Conservation (phyloP, 2,888 invertebrate species). For the Didymodactylos carnosus region DNA sequence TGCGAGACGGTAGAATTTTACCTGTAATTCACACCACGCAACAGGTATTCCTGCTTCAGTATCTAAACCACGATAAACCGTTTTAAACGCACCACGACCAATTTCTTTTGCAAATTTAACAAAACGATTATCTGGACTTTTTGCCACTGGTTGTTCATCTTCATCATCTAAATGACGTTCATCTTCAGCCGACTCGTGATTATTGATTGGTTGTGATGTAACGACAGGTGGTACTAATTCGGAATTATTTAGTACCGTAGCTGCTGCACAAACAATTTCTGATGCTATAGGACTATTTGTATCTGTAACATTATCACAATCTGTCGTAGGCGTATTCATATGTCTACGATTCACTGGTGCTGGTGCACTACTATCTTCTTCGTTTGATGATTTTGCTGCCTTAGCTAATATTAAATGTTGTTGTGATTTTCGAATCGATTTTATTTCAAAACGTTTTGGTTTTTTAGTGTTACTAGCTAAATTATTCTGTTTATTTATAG, state of each 20-base stretch:
- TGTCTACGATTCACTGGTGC: not conserved
- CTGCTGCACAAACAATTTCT: no score
- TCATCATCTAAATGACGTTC: not conserved
- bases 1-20: no score
- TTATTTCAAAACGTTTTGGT: not conserved
- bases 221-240: not conserved
- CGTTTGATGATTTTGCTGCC: not conserved
- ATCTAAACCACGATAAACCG: constrained; percentile 88
- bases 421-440: not conserved
- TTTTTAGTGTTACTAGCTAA: not conserved
- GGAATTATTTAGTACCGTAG: not conserved
- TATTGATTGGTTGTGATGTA: not conserved
- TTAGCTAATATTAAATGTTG: not conserved
- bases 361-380: not conserved
- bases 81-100: constrained; percentile 93
- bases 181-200: not conserved
- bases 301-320: not conserved
- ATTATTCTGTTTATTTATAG: not conserved
- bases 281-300: not conserved
- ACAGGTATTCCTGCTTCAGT: constrained; percentile 94
- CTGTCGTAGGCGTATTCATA: not conserved
- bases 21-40: constrained; percentile 95
- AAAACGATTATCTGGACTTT: constrained; percentile 9
- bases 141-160: constrained; percentile 6
- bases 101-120: constrained; percentile 45